A percentile compares a stretch with the other conserved stretches of the same genome.
Conservation (phyloP, 2,888 invertebrate genomes). For the Limnephilus marmoratus region DNA sequence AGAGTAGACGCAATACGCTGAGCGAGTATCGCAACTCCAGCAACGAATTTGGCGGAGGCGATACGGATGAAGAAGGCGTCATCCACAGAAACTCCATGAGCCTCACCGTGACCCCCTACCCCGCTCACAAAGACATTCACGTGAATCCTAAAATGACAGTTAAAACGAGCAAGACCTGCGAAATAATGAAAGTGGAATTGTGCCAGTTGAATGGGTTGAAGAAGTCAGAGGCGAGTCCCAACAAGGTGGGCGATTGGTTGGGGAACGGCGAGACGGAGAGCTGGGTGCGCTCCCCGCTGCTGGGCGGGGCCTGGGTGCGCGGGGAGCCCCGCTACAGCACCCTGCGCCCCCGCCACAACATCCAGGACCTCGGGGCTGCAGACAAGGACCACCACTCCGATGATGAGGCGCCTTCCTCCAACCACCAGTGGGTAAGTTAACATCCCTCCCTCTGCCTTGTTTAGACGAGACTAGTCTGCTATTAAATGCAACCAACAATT, state of each 20-base stretch:
- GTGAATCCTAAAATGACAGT: constrained; percentile 77
- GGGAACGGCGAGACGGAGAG: not conserved
- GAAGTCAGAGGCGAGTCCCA: constrained; percentile 10
- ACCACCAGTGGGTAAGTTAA: constrained; percentile 62
- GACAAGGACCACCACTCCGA: constrained; percentile 70
- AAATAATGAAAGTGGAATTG: constrained; percentile 52
- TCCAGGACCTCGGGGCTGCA: constrained; percentile 59
- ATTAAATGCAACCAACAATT: not conserved
- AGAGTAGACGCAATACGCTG: constrained; percentile 71
- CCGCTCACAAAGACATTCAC: constrained; percentile 75
- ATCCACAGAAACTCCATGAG: constrained; percentile 64
- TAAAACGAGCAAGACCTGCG: constrained; percentile 47
- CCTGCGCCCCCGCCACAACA: constrained; percentile 67
- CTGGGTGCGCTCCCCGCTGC: constrained; percentile 47
- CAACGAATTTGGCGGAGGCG: constrained; percentile 55
- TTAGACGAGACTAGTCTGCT: not conserved
- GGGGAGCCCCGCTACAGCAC: constrained; percentile 69
- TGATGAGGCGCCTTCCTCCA: constrained; percentile 66
- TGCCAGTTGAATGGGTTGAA: constrained; percentile 51
- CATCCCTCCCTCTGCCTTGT: not conserved
- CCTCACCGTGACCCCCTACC: constrained; percentile 62
- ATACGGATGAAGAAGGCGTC: constrained; percentile 39
- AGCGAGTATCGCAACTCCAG: constrained; percentile 63
- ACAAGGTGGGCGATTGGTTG: constrained; percentile 3
- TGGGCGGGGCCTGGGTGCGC: constrained; percentile 45